Base-by-base conservation (phyloP, 2,888 invertebrate genomes). In the Andrena marginata region DNA sequence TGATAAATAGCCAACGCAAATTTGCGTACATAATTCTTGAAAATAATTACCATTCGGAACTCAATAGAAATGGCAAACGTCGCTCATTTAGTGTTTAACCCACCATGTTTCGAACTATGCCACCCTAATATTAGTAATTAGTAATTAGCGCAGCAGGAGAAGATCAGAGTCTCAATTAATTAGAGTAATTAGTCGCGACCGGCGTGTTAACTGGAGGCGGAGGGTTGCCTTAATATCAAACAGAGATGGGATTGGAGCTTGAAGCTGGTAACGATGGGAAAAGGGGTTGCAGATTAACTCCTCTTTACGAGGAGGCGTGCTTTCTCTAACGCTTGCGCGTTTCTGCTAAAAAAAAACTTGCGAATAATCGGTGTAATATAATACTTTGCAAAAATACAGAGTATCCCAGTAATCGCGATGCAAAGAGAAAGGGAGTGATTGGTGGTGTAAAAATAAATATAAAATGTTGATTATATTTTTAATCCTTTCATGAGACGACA, bases 171-270 rank as follows among this genome's bases (percentile, higher is more conserved):
- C 90, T 90, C 90, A 90, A 92, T 93, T 92, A 92, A 92, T 92
- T 92, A 90, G 91, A 90, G 91, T 92, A 93, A 93, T 93, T 93
- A 92, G 92, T 92, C 89, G 87, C 88, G 87, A 91, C 89, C 90
- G 89, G 89, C 92, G 92, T 91, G 93, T 93, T 93, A 92, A 93
- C 90, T 92, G 91, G 87, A 85, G 90, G 90, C 89, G 88, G 64
- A 89, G 89, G 90, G 89, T 90, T 87, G 86, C 83, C 83, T 85
- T 87, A 89, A 90, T 91, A 90, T 90, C 85, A 85, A 75, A 85
- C 81, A 65, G 83, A 80, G 85, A 89, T 76, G 86, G 88, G 90
- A 87, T 90, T 23, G 26, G 23, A 56, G 8, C 84, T 85, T 84
- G 77, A 84, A 83, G 72, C 77, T 71, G 60, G 86, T 85, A 87